Evolutionary conservation across 2,888 invertebrate genomes (phyloP).

Genomic region (Cacoxenus indagator): DNA sequence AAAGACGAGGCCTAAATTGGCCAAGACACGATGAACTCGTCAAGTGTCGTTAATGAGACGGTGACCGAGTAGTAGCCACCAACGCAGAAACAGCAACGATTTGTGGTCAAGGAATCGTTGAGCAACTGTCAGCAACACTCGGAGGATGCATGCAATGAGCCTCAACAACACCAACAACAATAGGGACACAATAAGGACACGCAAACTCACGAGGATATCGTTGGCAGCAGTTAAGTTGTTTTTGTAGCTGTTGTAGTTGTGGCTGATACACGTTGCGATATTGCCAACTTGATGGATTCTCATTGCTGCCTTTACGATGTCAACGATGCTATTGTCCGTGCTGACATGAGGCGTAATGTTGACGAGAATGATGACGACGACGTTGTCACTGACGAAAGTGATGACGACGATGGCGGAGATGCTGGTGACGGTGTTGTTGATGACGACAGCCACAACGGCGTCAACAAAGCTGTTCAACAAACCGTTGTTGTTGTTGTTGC

Average conservation of each 20-base stretch:
- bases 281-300: slow-evolving; percentile 55
- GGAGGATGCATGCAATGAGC: too few species aligned
- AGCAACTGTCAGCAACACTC: slow-evolving; percentile 28
- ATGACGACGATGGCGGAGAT: slow-evolving; percentile 34
- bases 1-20: too few species aligned
- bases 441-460: slow-evolving; percentile 23
- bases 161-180: slow-evolving; percentile 44
- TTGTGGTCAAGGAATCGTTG: slow-evolving; percentile 41
- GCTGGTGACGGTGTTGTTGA: slow-evolving; percentile 36
- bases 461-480: slow-evolving; percentile 31
- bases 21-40: too few species aligned
- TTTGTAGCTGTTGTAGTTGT: slow-evolving; percentile 24
- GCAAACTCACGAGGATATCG: too few species aligned
- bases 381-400: slow-evolving; percentile 31
- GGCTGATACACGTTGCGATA: slow-evolving; percentile 68
- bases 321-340: slow-evolving; percentile 33
- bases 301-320: slow-evolving; percentile 20
- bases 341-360: slow-evolving; percentile 58
- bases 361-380: slow-evolving; percentile 30
- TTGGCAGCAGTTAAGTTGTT: not conserved
- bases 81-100: slow-evolving; percentile 24
- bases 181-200: too few species aligned
- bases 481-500: slow-evolving; percentile 69
- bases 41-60: too few species aligned
- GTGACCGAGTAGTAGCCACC: too few species aligned